phyloP scores from a whole-genome alignment of 2,113 vertebrate species.

The Colossoma macropomum region DNA sequence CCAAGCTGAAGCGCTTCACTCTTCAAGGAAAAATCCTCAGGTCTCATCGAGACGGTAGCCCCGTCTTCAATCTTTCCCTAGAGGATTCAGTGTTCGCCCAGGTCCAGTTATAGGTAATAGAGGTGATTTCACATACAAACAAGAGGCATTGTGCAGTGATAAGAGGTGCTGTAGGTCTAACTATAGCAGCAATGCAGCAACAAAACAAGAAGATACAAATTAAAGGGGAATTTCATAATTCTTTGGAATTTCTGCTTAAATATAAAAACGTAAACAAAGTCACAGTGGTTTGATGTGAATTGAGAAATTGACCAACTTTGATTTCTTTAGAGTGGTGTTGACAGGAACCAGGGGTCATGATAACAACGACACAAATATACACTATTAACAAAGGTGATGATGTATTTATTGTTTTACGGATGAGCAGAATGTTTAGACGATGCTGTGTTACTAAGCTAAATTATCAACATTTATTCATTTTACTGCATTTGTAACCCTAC shows the following conservation, averaged over 20 bases:
- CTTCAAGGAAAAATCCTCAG: slow-evolving; percentile 53
- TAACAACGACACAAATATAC: no score
- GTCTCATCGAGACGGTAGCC: slow-evolving; percentile 32
- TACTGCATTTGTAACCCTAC: no score
- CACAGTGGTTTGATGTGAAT: no score
- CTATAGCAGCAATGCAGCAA: slow-evolving; percentile 5
- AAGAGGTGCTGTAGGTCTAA: background rate
- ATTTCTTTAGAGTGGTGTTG: no score
- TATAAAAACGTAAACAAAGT: no score
- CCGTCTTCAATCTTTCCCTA: background rate
- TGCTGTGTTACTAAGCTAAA: no score
- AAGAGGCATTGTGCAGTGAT: background rate
- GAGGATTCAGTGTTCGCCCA: background rate
- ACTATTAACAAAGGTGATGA: no score
- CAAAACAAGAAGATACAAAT: slow-evolving; percentile 1
- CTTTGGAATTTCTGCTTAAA: background rate
- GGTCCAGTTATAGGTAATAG: background rate
- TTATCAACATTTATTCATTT: no score
- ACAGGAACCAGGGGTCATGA: no score
- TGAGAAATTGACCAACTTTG: no score
- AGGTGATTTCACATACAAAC: background rate
- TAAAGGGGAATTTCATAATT: background rate
- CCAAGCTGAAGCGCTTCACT: slow-evolving; percentile 53
- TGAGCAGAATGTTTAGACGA: no score
- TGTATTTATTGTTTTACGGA: no score